A percentile compares a stretch with the other conserved stretches of the same genome.
phyloP scores from a whole-genome alignment of 2,888 invertebrate species.

The Bimastos eiseni region DNA sequence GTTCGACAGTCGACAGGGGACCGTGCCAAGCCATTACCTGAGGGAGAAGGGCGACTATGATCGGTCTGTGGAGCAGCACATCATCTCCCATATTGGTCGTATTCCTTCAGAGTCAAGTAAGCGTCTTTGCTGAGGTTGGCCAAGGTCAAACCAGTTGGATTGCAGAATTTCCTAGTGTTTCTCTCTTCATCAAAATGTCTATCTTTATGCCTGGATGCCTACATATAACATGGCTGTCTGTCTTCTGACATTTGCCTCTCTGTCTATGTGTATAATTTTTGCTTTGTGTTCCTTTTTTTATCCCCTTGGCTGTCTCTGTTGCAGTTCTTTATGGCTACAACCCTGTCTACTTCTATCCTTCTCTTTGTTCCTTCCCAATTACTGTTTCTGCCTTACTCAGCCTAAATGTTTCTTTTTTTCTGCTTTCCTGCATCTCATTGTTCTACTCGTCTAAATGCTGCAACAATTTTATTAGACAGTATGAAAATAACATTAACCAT shows the following conservation, averaged over 20 bases:
- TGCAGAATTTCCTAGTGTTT: background rate
- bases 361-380: no score
- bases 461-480: background rate
- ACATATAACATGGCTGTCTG: no score
- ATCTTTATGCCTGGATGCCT: background rate
- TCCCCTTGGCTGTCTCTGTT: background rate
- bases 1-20: constrained; percentile 43
- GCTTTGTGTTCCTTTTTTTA: background rate
- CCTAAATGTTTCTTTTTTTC: background rate
- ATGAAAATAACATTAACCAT: background rate
- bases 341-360: no score
- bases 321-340: no score
- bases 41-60: constrained; percentile 41
- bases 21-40: constrained; percentile 44
- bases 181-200: background rate
- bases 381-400: background rate
- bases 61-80: constrained; percentile 38
- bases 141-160: background rate
- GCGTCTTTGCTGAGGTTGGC: background rate
- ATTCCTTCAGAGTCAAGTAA: constrained; percentile 42
- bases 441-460: background rate
- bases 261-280: background rate
- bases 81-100: constrained; percentile 36
- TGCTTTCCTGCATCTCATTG: background rate
- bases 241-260: background rate